Base-by-base conservation (phyloP, 1,140 invertebrate species). In the Acromyrmex heyeri region DNA sequence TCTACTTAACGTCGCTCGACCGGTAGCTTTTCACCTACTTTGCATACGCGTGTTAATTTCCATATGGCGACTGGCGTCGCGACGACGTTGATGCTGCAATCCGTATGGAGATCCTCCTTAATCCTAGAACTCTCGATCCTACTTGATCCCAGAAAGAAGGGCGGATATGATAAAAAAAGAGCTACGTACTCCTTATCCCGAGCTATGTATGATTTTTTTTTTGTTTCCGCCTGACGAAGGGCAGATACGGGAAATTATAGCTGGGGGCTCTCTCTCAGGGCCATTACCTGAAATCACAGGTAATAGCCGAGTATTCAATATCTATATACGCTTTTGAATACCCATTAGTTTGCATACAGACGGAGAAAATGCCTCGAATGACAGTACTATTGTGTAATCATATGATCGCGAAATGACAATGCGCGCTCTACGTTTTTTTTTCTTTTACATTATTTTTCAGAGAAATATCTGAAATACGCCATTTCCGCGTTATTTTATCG, bases 41-140 rank as follows among this genome's bases (percentile, higher is more conserved):
- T 77, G 57, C 55, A 62, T 64, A 44, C 16, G 34, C 21, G 21
- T n/a, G 76, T 65, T 78, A 77, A 78, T 65, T 50, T 48, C 7
- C 38, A 65, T 48, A 44, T 44, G 53, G 5, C 38, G 21, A 77
- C 12, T 30, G 18, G 12, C 59, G 8, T 27, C 27, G 34, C 55
- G 53, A 21, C 53, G 30, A 57, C 53, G 27, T 38, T 48, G 18
- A 57, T 7, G 4, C 18, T n/a, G 24, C 27, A 21, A 65, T 12
- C 7, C 38, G 38, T n/a, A 14, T 24, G 30, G 16, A 77, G 30
- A 64, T 57, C 50, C 10, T 27, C 3, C 7, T 27, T 30, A 65
- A 62, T 61, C n/a, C 30, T 7, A 24, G 21, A 77, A 34, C 2
- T 59, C 1, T 50, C 21, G 14, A 50, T 50, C 16, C 38, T 70